A percentile compares a stretch with the other conserved stretches of the same genome.
These are phyloP conservation scores for Erebia ligea DNA, from an alignment of 2,888 invertebrate genomes.

Conservation along the genomic window DNA sequence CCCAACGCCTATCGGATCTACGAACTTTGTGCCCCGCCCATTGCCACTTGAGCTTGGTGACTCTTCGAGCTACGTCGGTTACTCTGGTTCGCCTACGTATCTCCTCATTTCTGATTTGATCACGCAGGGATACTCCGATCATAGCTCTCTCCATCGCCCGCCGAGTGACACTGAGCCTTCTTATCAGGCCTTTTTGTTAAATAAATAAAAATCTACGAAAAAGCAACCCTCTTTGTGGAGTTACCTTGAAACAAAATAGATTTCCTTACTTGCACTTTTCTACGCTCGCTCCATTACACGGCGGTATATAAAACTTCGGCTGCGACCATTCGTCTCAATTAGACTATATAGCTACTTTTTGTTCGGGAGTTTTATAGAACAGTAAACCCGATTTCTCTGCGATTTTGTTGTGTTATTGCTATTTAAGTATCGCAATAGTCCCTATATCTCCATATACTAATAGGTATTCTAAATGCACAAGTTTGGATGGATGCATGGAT, in stretches of 20 bases:
- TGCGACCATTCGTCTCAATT: constrained; percentile 23
- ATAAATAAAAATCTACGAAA: not conserved
- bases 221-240: constrained; percentile 10
- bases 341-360: constrained; percentile 12
- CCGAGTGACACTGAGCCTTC: too few species aligned
- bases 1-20: too few species aligned
- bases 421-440: not conserved
- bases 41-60: too few species aligned
- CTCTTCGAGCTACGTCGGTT: too few species aligned
- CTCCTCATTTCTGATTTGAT: too few species aligned
- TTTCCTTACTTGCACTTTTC: constrained; percentile 29
- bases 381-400: not conserved
- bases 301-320: constrained; percentile 7
- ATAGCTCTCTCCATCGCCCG: too few species aligned
- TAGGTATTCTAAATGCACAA: too few species aligned
- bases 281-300: constrained; percentile 16
- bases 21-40: too few species aligned
- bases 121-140: too few species aligned
- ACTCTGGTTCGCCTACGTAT: too few species aligned
- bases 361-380: not conserved
- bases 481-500: too few species aligned
- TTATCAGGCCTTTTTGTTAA: not conserved
- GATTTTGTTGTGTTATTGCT: not conserved
- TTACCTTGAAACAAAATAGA: constrained; percentile 11
- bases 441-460: too few species aligned